These are phyloP conservation scores for Coremacera marginata DNA, from an alignment of 2,888 invertebrate genomes.

Conservation along the genomic window DNA sequence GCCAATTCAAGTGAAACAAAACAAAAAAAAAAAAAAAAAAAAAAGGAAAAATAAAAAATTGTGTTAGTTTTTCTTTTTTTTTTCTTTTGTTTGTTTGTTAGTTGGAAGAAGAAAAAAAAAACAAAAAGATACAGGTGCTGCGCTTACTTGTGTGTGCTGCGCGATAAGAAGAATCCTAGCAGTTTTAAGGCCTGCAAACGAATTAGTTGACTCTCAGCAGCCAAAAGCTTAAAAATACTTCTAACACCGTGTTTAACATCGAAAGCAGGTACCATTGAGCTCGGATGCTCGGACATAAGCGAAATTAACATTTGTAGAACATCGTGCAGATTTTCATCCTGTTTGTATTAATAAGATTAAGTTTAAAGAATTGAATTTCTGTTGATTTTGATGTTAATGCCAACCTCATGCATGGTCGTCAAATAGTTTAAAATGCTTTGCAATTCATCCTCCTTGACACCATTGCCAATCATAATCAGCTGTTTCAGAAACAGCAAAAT, in stretches of 20 bases:
- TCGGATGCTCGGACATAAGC: slow-evolving; percentile 97
- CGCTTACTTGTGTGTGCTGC: slow-evolving; percentile 96
- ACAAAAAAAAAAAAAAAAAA: slow-evolving; percentile 21
- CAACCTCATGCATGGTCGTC: slow-evolving; percentile 96
- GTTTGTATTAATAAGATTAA: background rate
- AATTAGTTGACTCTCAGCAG: slow-evolving; percentile 96
- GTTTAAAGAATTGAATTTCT: background rate
- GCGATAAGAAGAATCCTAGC: slow-evolving; percentile 96
- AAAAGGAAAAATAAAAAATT: slow-evolving; percentile 19
- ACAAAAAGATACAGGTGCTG: background rate
- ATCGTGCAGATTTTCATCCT: slow-evolving; percentile 98
- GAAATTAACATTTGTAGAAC: slow-evolving; percentile 97
- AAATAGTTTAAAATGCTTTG: slow-evolving; percentile 98
- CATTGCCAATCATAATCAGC: slow-evolving; percentile 95
- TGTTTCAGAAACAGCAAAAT: slow-evolving; percentile 96
- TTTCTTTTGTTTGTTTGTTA: no score
- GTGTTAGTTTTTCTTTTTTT: background rate
- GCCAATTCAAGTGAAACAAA: slow-evolving; percentile 2
- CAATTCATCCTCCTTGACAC: slow-evolving; percentile 97
- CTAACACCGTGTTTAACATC: slow-evolving; percentile 97
- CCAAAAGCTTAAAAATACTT: slow-evolving; percentile 95
- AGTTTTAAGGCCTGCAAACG: slow-evolving; percentile 96
- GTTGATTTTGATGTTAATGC: slow-evolving; percentile 39
- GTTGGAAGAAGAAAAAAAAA: background rate
- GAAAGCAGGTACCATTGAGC: slow-evolving; percentile 99